Conservation (phyloP, 2,888 invertebrate genomes). For the Hyposoter didymator region DNA sequence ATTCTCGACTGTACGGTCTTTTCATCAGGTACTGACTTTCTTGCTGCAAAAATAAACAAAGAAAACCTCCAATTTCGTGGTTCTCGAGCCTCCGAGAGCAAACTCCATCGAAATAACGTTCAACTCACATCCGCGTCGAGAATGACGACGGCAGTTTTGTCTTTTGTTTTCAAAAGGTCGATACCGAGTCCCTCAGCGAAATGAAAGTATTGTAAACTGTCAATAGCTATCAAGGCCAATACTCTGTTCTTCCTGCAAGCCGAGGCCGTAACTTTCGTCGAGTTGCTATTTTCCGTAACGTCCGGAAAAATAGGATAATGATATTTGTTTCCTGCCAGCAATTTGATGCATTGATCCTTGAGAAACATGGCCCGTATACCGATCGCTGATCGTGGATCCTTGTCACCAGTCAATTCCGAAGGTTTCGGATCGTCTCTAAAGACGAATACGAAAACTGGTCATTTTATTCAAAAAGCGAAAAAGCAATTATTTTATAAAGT, state of each 20-base stretch:
- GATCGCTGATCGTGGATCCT: constrained; percentile 86
- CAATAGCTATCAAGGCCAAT: constrained; percentile 89
- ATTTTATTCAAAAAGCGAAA: not conserved
- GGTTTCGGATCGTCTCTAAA: constrained; percentile 78
- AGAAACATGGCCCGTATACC: constrained; percentile 83
- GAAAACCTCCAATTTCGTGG: constrained; percentile 7
- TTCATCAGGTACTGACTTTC: constrained; percentile 89
- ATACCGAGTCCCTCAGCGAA: constrained; percentile 92
- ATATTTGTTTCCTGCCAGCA: constrained; percentile 80
- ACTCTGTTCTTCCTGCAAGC: constrained; percentile 86
- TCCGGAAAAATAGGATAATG: constrained; percentile 77
- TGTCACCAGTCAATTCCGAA: constrained; percentile 84
- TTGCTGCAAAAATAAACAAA: constrained; percentile 85
- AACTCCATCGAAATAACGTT: not conserved
- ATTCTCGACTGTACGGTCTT: constrained; percentile 81
- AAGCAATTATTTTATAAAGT: not conserved
- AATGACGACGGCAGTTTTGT: constrained; percentile 89
- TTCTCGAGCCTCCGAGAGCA: no score
- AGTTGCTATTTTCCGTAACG: constrained; percentile 75
- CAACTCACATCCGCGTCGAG: constrained; percentile 88
- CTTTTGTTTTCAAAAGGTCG: constrained; percentile 86
- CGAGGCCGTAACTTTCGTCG: constrained; percentile 72
- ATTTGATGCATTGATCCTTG: constrained; percentile 77
- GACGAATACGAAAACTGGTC: not conserved
- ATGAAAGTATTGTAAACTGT: constrained; percentile 89